Evolutionary conservation across 1,140 invertebrate genomes (phyloP), one percentile per base, ranked within the genome.

Genomic region (Drosophila pruinosa): DNA sequence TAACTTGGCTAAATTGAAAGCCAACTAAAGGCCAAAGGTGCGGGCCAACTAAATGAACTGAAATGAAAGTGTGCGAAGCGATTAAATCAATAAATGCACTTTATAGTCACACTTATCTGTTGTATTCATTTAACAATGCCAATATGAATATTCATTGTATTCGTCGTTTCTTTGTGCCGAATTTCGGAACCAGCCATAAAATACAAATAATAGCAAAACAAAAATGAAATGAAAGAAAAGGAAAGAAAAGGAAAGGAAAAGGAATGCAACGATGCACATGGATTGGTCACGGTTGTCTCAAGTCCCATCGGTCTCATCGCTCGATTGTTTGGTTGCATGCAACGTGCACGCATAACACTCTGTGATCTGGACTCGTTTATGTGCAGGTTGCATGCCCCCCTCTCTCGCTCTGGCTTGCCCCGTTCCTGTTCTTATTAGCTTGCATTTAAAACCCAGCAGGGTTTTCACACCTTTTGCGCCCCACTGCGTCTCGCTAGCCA

Each of bases 361-460:
- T 36, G 26, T 36, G 17, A 19, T 36, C 7, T 62, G 58, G 17
- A 54, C 57, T 69, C 47, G 56, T 68, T 61, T 61, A 1, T 50
- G 31, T 52, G 36, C 47, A 28, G 15, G 14, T 54, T 58, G 31
- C 17, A 8, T 10, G 1, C 58, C n/a, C 22, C 36, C 34, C 21
- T 22, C 47, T 8, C 21, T 19, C 4, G 7, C 17, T 31, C 12
- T 10, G 24, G 1, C 14, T 22, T 1, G 61, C 68, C 73, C 64
- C 59, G 61, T 56, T 48, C 61, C 52, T 22, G 52, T 90, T 90
- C 89, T 90, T 90, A 90, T 90, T 90, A 90, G 89, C 89, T 82
- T 89, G 79, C 85, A 90, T 89, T 79, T 90, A 90, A 89, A 85
- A 83, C 89, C 81, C 89, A 90, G 89, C 89, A 90, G 89, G 89